A percentile compares a stretch with the other conserved stretches of the same genome.
Evolutionary conservation across 2,113 vertebrate species (phyloP).

Genomic region (Scopus umbretta): DNA sequence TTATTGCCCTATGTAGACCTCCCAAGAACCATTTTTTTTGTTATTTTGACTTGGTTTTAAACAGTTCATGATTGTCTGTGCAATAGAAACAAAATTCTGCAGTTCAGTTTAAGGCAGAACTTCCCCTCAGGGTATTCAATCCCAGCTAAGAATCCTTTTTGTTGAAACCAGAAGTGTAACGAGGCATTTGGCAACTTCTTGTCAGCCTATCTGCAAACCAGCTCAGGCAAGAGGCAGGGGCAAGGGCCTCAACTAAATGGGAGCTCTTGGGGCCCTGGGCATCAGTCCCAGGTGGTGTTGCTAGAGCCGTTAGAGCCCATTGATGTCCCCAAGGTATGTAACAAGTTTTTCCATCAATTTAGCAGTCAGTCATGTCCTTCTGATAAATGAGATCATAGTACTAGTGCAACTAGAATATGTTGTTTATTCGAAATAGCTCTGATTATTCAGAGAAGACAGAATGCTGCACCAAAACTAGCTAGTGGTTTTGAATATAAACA

Average conservation of each 20-base stretch:
- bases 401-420: not conserved
- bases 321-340: not conserved
- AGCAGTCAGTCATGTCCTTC: not conserved
- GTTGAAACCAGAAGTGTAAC: not conserved
- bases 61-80: not conserved
- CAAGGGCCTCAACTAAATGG: not conserved
- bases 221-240: not conserved
- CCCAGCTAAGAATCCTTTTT: not conserved
- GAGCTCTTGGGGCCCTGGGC: not conserved
- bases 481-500: slow-evolving; percentile 30
- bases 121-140: not conserved
- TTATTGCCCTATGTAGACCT: not conserved
- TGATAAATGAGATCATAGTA: not conserved
- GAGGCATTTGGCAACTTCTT: not conserved
- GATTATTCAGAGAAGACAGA: not conserved
- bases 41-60: not conserved
- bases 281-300: not conserved
- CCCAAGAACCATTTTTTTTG: too few species aligned
- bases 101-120: not conserved
- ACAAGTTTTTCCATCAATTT: not conserved
- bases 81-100: not conserved
- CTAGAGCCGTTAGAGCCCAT: not conserved
- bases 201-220: not conserved
- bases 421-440: not conserved
- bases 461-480: not conserved